Percentiles rank a stretch among this genome's conserved stretches.
Conservation (phyloP, 2,888 invertebrate genomes). For the Brachyptera putata region DNA sequence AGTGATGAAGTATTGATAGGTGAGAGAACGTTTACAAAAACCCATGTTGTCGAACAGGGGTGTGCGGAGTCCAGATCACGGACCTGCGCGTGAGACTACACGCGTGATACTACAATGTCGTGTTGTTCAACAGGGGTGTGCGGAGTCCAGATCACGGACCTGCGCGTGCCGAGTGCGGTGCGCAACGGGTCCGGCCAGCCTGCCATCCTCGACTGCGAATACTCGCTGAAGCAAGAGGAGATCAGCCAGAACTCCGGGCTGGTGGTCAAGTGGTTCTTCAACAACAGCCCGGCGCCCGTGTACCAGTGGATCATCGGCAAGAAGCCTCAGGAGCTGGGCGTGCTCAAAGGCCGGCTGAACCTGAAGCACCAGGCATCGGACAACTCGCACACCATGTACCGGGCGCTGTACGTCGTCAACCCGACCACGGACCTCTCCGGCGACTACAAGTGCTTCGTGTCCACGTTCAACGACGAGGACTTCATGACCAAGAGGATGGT, state of each 20-base stretch:
- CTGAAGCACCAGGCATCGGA: constrained; percentile 59
- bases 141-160: constrained; percentile 56
- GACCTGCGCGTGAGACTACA: constrained; percentile 56
- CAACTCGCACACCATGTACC: constrained; percentile 63
- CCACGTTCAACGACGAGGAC: constrained; percentile 64
- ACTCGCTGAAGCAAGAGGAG: constrained; percentile 55
- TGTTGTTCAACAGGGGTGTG: constrained; percentile 47
- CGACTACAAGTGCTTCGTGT: constrained; percentile 68
- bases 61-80: constrained; percentile 55
- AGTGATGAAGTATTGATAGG: no score
- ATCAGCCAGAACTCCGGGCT: constrained; percentile 52
- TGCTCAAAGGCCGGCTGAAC: constrained; percentile 55
- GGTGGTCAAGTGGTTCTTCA: constrained; percentile 72
- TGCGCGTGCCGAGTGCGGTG: constrained; percentile 57
- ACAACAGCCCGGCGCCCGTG: constrained; percentile 60
- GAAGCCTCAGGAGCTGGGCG: constrained; percentile 60
- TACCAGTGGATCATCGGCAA: constrained; percentile 77
- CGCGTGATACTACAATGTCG: no score
- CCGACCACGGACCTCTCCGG: constrained; percentile 68
- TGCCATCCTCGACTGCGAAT: constrained; percentile 68
- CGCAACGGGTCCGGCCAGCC: constrained; percentile 55
- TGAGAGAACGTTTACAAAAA: no score
- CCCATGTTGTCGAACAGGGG: constrained; percentile 45
- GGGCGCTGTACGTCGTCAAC: constrained; percentile 63
- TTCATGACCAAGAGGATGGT: constrained; percentile 60